These are phyloP conservation scores for Drosophila lacteicornis DNA, from an alignment of 1,140 invertebrate genomes.

Conservation along the genomic window DNA sequence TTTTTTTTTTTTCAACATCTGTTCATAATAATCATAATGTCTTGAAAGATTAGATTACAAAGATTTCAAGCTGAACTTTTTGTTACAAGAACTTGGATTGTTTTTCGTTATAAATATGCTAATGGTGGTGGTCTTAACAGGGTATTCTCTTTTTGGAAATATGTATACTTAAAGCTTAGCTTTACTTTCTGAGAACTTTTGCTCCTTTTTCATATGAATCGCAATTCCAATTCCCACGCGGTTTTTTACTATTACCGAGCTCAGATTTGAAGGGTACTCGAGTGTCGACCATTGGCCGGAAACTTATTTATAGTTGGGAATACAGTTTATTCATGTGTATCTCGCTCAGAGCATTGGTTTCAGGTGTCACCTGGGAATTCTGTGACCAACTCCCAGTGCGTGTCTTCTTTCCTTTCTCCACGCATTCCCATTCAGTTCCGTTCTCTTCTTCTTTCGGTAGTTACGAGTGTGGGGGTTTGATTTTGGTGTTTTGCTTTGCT, in stretches of 20 bases:
- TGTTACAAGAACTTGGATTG: too few species aligned
- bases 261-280: slow-evolving; percentile 11
- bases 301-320: slow-evolving; percentile 8
- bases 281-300: not conserved
- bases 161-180: too few species aligned
- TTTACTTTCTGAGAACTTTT: too few species aligned
- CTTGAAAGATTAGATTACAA: too few species aligned
- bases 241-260: not conserved
- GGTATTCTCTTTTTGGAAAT: too few species aligned
- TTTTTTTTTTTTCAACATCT: not conserved
- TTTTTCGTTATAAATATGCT: too few species aligned
- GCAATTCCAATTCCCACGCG: too few species aligned
- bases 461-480: slow-evolving; percentile 17
- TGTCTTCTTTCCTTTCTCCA: slow-evolving; percentile 21
- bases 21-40: not conserved
- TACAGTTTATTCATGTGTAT: not conserved
- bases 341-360: slow-evolving; percentile 25
- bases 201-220: not conserved
- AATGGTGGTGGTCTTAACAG: not conserved
- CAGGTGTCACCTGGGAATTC: slow-evolving; percentile 32
- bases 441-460: slow-evolving; percentile 13
- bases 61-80: too few species aligned
- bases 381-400: slow-evolving; percentile 35
- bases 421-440: slow-evolving; percentile 1
- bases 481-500: slow-evolving; percentile 49